phyloP scores from a whole-genome alignment of 2,888 invertebrate species.

The Theretra japonica region DNA sequence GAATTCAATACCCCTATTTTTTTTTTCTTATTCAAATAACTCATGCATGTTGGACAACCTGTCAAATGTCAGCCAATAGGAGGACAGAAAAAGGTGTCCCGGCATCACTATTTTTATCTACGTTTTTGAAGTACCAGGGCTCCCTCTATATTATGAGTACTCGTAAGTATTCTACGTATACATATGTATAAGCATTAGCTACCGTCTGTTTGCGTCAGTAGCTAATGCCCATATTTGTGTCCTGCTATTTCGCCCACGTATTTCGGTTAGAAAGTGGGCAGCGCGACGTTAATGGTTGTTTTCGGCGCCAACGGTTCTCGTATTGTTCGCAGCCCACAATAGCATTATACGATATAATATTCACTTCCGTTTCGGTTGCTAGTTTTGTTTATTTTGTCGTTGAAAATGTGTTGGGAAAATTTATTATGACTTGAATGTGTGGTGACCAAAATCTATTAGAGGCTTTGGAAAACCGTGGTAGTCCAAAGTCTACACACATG shows the following conservation, averaged over 20 bases:
- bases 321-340: slow-evolving; percentile 64
- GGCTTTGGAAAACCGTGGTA: background rate
- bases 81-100: too few species aligned
- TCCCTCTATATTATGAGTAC: too few species aligned
- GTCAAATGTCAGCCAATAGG: too few species aligned
- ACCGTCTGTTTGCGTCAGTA: background rate
- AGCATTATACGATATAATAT: slow-evolving; percentile 61
- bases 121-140: too few species aligned
- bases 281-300: slow-evolving; percentile 55
- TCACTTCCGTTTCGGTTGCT: slow-evolving; percentile 50
- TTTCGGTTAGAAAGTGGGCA: slow-evolving; percentile 61
- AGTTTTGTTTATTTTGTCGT: slow-evolving; percentile 25
- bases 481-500: too few species aligned
- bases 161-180: too few species aligned
- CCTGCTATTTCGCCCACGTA: slow-evolving; percentile 27
- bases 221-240: slow-evolving; percentile 8
- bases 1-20: too few species aligned
- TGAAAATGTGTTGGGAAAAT: background rate
- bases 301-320: slow-evolving; percentile 48
- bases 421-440: background rate
- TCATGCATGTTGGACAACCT: too few species aligned
- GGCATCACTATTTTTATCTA: too few species aligned
- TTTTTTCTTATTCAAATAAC: too few species aligned
- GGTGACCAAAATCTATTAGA: background rate
- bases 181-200: background rate